Evolutionary conservation across 2,888 invertebrate genomes (phyloP).

Genomic region (Harpalus rubripes): DNA sequence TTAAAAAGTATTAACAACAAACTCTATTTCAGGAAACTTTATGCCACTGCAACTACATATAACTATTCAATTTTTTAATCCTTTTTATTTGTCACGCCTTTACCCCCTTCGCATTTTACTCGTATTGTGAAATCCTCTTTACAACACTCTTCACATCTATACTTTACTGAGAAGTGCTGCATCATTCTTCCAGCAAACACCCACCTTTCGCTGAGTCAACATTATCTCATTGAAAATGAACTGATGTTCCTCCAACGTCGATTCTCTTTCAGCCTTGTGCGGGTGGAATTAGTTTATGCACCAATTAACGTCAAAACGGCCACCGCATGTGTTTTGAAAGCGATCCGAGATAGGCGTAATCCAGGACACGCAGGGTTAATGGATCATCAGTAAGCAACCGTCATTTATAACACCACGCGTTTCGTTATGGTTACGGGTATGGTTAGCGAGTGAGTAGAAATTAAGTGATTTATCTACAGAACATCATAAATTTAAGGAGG

Average conservation of each 20-base stretch:
- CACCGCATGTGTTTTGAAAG: slow-evolving; percentile 56
- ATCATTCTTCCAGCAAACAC: neutral
- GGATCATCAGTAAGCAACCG: slow-evolving; percentile 27
- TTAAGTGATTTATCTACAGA: slow-evolving; percentile 12
- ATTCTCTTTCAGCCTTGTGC: slow-evolving; percentile 59
- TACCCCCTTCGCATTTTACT: too few relatives aligned
- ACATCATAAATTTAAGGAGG: neutral
- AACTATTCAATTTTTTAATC: too few relatives aligned
- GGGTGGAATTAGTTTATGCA: slow-evolving; percentile 63
- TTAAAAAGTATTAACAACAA: too few relatives aligned
- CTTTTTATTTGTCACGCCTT: too few relatives aligned
- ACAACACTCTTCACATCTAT: neutral
- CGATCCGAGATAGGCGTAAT: slow-evolving; percentile 33
- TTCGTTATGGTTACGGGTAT: neutral
- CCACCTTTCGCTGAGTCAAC: slow-evolving; percentile 38
- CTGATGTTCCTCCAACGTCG: slow-evolving; percentile 42
- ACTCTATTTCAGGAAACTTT: too few relatives aligned
- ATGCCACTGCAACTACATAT: too few relatives aligned
- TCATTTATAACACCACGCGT: slow-evolving; percentile 16
- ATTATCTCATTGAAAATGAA: slow-evolving; percentile 57
- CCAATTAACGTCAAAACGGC: slow-evolving; percentile 66
- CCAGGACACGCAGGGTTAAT: slow-evolving; percentile 33
- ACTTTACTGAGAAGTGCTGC: neutral
- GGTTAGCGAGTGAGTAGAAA: slow-evolving; percentile 10
- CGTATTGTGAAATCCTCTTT: too few relatives aligned